phyloP scores from a whole-genome alignment of 2,113 vertebrate genomes.

The Oophaga pumilio region DNA sequence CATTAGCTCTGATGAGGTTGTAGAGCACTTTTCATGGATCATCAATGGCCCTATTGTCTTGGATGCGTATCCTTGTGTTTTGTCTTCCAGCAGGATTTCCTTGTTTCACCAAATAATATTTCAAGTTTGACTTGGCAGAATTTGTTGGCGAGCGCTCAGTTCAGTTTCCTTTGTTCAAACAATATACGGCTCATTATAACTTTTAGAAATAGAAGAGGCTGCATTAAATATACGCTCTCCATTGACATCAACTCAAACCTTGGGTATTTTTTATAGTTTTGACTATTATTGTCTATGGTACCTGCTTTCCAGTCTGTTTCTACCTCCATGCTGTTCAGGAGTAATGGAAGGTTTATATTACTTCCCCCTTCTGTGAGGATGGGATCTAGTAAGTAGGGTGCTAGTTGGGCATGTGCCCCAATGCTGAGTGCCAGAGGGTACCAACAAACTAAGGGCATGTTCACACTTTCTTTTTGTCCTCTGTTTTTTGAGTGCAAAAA shows the following conservation, averaged over 20 bases:
- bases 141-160: background rate
- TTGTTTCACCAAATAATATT: slow-evolving; percentile 16
- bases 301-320: no score
- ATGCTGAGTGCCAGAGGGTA: no score
- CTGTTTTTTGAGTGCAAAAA: no score
- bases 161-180: slow-evolving; percentile 1
- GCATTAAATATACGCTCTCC: background rate
- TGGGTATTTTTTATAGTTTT: no score
- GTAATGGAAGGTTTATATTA: no score
- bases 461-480: no score
- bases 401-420: no score
- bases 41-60: slow-evolving; percentile 13
- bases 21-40: background rate
- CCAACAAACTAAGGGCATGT: no score
- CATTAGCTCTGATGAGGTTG: background rate
- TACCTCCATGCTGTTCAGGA: no score
- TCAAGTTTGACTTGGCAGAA: slow-evolving; percentile 1
- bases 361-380: no score
- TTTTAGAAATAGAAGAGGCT: background rate
- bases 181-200: background rate
- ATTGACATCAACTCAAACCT: background rate
- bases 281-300: no score
- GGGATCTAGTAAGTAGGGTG: no score
- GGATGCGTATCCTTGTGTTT: background rate
- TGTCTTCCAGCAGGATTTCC: slow-evolving; percentile 12